Base-by-base conservation (phyloP, 2,113 vertebrate genomes). In the Coptodon rendalli region DNA sequence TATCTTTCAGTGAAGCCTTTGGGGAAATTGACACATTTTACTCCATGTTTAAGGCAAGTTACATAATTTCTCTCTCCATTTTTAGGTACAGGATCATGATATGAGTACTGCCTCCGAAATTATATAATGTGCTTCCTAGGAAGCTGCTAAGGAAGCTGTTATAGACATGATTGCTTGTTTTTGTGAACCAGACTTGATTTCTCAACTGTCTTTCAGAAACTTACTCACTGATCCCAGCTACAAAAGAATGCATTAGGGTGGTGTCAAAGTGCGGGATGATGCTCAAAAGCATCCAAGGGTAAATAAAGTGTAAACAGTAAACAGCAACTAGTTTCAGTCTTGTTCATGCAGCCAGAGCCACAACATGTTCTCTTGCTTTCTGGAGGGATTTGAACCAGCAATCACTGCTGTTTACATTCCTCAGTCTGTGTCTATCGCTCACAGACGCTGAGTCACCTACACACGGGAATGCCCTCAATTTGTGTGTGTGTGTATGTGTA, bases 351-450 rank as follows among this genome's bases (percentile, higher is more conserved):
- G 19, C 57, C 29, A 81, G 48, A 56, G 66, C 29, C 73, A 31
- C 38, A 7, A 9, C 13, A 10, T 12, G 11, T 34, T 50, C 54
- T 16, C 38, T 80, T 45, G 27, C 84, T 73, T 88, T 86, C 27
- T 84, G 22, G 52, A 66, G 63, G 91, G 87, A 93, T 89, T 93
- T 87, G 56, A 89, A 94, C 92, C 79, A 57, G 89, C 92, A 90
- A 91, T 88, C 66, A 1, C 83, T 54, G 45, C 83, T 91, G 89
- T 94, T 94, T 93, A 93, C 93, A 93, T 94, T 93, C 91, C 81
- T 85, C 50, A 43, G 90, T 89, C 84, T 91, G 84, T 57, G 89
- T 92, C 89, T 87, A 85, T 9, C 22, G 79, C 56, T 83, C 78
- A 6, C 80, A 93, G 92, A 94, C 90, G 9, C 80, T 93, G 88